Conservation (phyloP, 2,113 vertebrate species). For the Stomatorhinus ivindoensis region DNA sequence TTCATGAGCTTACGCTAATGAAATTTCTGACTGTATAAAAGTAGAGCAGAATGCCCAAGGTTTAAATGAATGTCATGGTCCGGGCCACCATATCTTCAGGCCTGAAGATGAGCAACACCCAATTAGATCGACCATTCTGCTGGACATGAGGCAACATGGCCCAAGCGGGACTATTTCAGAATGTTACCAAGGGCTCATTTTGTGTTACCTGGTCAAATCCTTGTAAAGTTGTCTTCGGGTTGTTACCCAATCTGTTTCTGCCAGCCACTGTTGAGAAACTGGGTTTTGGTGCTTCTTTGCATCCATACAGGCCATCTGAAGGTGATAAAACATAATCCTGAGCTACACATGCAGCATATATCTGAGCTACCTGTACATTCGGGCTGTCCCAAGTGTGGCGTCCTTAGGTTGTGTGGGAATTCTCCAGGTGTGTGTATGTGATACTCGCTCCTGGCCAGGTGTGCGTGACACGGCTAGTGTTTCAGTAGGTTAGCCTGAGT, state of each 20-base stretch:
- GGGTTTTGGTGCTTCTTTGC: not conserved
- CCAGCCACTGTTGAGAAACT: not conserved
- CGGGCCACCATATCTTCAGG: not conserved
- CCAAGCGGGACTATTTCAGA: not conserved
- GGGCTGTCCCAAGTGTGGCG: not conserved
- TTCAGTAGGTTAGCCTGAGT: not conserved
- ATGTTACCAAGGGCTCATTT: not conserved
- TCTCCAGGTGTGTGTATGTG: not conserved
- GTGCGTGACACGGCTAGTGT: not conserved
- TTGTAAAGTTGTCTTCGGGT: too few relatives aligned
- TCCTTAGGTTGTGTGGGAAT: not conserved
- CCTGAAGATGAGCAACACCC: not conserved
- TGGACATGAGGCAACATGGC: not conserved
- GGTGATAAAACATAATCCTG: not conserved
- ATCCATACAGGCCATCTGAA: not conserved
- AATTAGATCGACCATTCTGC: not conserved
- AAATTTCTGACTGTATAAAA: not conserved
- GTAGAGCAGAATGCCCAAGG: not conserved
- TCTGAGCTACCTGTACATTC: not conserved
- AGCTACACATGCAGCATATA: not conserved
- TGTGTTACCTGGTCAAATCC: not conserved
- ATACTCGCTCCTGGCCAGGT: not conserved
- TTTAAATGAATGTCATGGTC: not conserved
- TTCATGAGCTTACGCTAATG: not conserved
- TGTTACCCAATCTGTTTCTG: not conserved